phyloP scores from a whole-genome alignment of 2,797 vertebrate species.

The Smutsia temminckii region DNA sequence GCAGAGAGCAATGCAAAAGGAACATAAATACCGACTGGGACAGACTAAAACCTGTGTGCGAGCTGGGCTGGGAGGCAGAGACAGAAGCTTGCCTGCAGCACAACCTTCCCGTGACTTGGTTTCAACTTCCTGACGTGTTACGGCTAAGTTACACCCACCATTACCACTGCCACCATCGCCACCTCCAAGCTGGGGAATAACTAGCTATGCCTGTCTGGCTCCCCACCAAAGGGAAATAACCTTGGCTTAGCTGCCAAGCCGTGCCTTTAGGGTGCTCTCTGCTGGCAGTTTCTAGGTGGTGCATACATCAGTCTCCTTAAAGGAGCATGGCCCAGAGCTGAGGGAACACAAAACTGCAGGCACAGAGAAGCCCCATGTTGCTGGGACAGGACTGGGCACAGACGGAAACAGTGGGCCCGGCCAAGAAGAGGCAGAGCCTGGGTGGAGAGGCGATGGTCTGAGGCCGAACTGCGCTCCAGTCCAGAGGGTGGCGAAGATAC shows the following conservation, averaged over 20 bases:
- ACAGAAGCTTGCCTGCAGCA: neutral
- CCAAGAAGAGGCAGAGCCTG: neutral
- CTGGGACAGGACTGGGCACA: neutral
- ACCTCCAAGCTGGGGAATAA: neutral
- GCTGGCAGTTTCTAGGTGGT: neutral
- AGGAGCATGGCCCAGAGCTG: neutral
- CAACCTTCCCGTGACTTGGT: neutral
- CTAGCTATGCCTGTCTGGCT: neutral
- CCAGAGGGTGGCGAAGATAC: constrained; percentile 62
- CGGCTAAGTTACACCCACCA: neutral
- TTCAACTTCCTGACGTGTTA: neutral
- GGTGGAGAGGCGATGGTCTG: neutral
- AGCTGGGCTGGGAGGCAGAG: neutral
- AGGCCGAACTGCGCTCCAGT: neutral
- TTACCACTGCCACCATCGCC: neutral
- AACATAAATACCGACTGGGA: neutral
- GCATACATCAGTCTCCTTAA: neutral
- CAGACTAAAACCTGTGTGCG: neutral
- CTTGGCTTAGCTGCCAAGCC: neutral
- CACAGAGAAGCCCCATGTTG: neutral
- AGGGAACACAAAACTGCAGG: neutral
- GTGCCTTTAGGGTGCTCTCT: constrained; percentile 16
- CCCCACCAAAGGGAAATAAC: neutral
- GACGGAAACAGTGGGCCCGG: neutral
- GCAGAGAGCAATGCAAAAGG: neutral